Percentiles rank a stretch among this genome's conserved stretches.
phyloP scores from a whole-genome alignment of 2,888 invertebrate species.

The Miltochrista miniata region DNA sequence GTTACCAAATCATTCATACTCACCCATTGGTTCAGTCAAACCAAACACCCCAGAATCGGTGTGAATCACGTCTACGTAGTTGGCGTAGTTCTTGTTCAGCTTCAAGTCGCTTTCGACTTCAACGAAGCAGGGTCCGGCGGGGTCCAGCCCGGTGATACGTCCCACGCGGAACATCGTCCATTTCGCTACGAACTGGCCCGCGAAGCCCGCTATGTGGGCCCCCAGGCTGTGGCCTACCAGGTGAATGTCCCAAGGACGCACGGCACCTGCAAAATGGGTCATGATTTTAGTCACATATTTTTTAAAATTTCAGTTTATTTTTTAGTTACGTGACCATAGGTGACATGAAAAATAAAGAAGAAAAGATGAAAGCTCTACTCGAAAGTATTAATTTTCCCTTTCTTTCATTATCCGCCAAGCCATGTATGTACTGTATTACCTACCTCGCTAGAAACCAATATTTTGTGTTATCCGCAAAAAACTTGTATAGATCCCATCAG shows the following conservation, averaged over 20 bases:
- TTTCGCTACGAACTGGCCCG: constrained; percentile 58
- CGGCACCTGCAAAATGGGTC: constrained; percentile 47
- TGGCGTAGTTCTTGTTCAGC: constrained; percentile 24
- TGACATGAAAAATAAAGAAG: no score
- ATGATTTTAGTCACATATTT: neutral
- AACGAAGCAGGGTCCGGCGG: constrained; percentile 75
- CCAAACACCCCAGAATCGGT: constrained; percentile 46
- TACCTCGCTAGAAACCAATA: no score
- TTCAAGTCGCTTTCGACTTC: constrained; percentile 48
- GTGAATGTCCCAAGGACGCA: constrained; percentile 55
- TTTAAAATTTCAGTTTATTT: neutral
- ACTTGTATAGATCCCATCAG: no score
- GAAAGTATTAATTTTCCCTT: no score
- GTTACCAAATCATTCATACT: neutral
- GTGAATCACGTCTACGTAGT: constrained; percentile 1
- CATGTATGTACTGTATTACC: no score
- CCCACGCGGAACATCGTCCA: constrained; percentile 57
- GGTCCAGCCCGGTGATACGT: constrained; percentile 69
- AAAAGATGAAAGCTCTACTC: no score
- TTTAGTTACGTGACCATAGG: no score
- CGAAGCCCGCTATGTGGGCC: constrained; percentile 66
- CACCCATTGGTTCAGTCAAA: constrained; percentile 31
- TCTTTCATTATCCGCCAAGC: no score
- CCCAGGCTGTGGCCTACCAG: constrained; percentile 75
- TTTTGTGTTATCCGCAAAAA: no score